Evolutionary conservation across 2,113 vertebrate genomes (phyloP), one percentile per base, ranked within the genome.

Genomic region (Proterorhinus semilunaris): DNA sequence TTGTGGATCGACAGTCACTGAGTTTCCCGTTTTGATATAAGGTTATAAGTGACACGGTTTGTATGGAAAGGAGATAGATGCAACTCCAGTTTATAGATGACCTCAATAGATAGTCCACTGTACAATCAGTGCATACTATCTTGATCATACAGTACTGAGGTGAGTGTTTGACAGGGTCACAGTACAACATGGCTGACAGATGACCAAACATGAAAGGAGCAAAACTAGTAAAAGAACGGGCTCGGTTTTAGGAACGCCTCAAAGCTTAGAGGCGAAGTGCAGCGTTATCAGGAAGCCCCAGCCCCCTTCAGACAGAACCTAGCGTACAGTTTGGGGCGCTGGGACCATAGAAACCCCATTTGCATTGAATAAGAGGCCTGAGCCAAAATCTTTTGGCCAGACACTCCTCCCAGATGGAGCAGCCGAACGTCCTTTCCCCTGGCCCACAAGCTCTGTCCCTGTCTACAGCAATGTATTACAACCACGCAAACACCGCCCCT

Each of bases 341-440:
- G 58, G 63, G 53, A 55, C 67, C 44, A 66, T 61, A 71, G 65
- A 76, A 74, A 66, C 64, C 17, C 50, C 57, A 88, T 85, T 87
- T 85, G 85, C 77, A 85, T 84, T 87, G 73, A 88, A 87, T 79
- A 69, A 84, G 83, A 73, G 65, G 61, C 66, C 5, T 3, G 10
- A 57, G 84, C 79, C 79, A 87, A 62, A 68, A 66, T 46, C 76
- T 65, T 45, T 70, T 78, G 76, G 69, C 78, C 73, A 71, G 69
- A 80, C 75, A 63, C 11, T 2, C 43, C 69, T 54, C 54, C 76
- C 78, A 79, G 67, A 82, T 73, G 69, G 58, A 69, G 71, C 52
- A 53, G 47, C 67, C 49, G 48, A 45, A 69, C n/a, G 54, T 4
- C 66, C 12, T 11, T 8, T 48, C 48, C 46, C 54, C 69, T 66